Evolutionary conservation across 1,140 invertebrate genomes (phyloP).

Genomic region (Vanessa atalanta): DNA sequence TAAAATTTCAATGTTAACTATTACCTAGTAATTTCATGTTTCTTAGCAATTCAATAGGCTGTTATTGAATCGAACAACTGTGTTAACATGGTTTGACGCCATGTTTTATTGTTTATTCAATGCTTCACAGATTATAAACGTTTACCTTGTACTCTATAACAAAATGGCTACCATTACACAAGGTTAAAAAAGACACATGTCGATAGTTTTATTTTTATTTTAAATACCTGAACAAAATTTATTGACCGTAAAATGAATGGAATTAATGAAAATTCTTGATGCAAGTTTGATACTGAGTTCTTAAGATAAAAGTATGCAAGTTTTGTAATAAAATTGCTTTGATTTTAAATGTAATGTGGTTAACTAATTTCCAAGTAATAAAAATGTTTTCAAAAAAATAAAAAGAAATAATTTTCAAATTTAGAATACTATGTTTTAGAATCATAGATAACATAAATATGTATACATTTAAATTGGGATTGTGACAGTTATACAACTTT

Average conservation of each 20-base stretch:
- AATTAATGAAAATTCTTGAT: background rate
- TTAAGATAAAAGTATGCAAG: background rate
- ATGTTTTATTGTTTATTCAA: conserved; percentile 41
- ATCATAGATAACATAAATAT: too few species aligned
- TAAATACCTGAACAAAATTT: background rate
- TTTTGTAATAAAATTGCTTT: background rate
- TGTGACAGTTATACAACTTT: too few species aligned
- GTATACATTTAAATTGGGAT: too few species aligned
- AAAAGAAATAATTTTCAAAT: too few species aligned
- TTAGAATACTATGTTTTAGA: too few species aligned
- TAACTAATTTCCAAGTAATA: too few species aligned
- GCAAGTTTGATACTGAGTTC: background rate
- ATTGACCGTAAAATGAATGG: conserved; percentile 1
- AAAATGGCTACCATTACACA: conserved; percentile 18
- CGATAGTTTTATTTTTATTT: background rate
- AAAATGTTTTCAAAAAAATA: too few species aligned
- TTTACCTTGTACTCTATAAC: conserved; percentile 21
- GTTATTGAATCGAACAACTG: conserved; percentile 39
- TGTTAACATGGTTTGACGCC: conserved; percentile 46
- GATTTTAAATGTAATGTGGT: too few species aligned
- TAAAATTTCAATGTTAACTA: conserved; percentile 36
- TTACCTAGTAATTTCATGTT: conserved; percentile 25
- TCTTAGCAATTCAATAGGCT: conserved; percentile 31
- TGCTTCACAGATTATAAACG: conserved; percentile 26
- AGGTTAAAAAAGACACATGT: conserved; percentile 12